Base-by-base conservation (phyloP, 1,140 invertebrate species). In the Plectus sambesii region DNA sequence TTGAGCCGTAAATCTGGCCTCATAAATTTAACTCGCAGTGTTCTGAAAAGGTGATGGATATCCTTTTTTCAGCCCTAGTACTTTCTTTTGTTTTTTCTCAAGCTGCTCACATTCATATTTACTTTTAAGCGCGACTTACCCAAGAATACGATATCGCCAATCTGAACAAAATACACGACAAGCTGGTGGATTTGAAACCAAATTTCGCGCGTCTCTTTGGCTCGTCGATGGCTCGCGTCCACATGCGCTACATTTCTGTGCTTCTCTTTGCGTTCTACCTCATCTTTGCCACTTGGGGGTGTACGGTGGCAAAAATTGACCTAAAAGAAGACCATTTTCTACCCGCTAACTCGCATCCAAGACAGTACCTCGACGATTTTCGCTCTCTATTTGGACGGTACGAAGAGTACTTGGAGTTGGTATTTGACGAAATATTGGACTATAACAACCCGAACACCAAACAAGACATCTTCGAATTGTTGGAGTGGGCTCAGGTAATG, bases 201-300 rank as follows among this genome's bases (percentile, higher is more conserved):
- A 52, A 36, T 20, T 19, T 48, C 17, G 25, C 50, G 0, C 26
- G 53, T 29, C 22, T 30, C 5, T n/a, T 55, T 26, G 53, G 41
- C n/a, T 43, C 43, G 17, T 52, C 40, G 20, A 30, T 52, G 2
- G 42, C 45, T 19, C 33, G 35, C 17, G 45, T 40, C 6, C 26
- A 50, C 8, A 35, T 55, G 12, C 42, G 53, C 2, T 55, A 55
- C 35, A 49, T 47, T 5, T 52, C 47, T 39, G 27, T 51, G 37
- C 15, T 55, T 20, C 17, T 55, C 15, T 55, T 44, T 29, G 48
- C 49, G 30, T 33, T 36, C 29, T 55, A 55, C 24, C 9, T 55
- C 3, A 43, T 55, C 42, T 46, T 55, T 22, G 53, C 53, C 19
- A 38, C 42, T 24, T 55, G 36, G 22, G 53, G 53, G 36, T 55